Base-by-base conservation (phyloP, 2,888 invertebrate genomes). In the Spilosoma lubricipeda region DNA sequence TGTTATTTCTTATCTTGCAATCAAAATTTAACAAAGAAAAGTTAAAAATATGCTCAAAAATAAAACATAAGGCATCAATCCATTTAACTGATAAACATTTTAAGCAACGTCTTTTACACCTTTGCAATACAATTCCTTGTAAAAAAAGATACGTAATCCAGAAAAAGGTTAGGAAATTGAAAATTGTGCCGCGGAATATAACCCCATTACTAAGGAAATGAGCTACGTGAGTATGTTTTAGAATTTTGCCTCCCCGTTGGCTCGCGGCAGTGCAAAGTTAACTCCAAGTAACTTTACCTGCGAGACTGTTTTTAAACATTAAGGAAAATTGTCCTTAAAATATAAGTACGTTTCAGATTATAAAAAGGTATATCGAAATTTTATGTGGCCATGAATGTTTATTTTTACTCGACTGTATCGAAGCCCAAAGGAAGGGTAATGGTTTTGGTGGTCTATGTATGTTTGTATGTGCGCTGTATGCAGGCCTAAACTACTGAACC, bases 131-230 rank as follows among this genome's bases (percentile, higher is more conserved):
- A 88, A 87, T 89, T 89, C 86, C 81, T 83, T 84, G 83, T 80
- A 77, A 91, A 89, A 71, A 90, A 92, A 89, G 90, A 91, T 92
- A 90, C 89, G 90, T 93, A 90, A 93, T 91, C 87, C 88, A 91
- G 89, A 92, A 93, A 93, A 91, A 92, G 92, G 92, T 92, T 92
- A 93, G 94, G 94, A 94, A 94, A 94, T 94, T 94, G 94, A 94
- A 94, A 94, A 94, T 93, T 94, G 93, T 91, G 93, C 92, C 91
- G 89, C 93, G 94, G 93, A 93, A 92, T 94, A 93, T 93, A 93
- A 94, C 93, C 91, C 93, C 92, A 94, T 94, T 94, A 94, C 94
- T 90, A 90, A 91, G 94, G 94, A 94, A 94, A 94, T 94, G 93
- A 94, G 94, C 88, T 93, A 94, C 94, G 94, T 93, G 93, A 92